These are phyloP conservation scores for Apostichopus japonicus DNA, from an alignment of 35 echinoderm and acorn worm genomes.

Conservation along the genomic window DNA sequence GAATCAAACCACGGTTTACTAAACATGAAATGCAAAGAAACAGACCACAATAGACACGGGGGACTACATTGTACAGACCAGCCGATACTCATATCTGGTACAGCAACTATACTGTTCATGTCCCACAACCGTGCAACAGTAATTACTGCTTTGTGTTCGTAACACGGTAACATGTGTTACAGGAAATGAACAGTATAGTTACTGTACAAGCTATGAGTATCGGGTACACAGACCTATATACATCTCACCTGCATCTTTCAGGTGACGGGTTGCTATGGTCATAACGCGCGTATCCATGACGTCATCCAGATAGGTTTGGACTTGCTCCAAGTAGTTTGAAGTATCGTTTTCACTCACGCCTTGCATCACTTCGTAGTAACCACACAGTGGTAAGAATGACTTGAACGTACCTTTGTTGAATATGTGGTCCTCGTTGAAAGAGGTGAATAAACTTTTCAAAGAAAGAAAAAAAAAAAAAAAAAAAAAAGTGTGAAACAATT, in stretches of 20 bases:
- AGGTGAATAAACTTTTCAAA: constrained; percentile 15
- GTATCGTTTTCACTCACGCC: background rate
- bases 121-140: no score
- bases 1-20: no score
- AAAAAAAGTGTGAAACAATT: no score
- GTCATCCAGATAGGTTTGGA: constrained; percentile 7
- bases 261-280: background rate
- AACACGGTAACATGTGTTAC: no score
- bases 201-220: no score
- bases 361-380: constrained; percentile 7
- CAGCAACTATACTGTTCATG: no score
- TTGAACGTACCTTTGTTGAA: constrained; percentile 42
- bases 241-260: constrained; percentile 26
- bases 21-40: no score
- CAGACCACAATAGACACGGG: no score
- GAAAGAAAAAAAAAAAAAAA: background rate
- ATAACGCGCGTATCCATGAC: constrained; percentile 11
- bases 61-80: no score
- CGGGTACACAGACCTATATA: background rate
- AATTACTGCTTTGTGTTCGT: no score
- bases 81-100: no score
- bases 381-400: constrained; percentile 15
- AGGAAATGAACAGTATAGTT: no score
- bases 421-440: constrained; percentile 1
- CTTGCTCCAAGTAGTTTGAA: background rate